Conservation (phyloP, 2,888 invertebrate species). For the Philopedon plagiatum region DNA sequence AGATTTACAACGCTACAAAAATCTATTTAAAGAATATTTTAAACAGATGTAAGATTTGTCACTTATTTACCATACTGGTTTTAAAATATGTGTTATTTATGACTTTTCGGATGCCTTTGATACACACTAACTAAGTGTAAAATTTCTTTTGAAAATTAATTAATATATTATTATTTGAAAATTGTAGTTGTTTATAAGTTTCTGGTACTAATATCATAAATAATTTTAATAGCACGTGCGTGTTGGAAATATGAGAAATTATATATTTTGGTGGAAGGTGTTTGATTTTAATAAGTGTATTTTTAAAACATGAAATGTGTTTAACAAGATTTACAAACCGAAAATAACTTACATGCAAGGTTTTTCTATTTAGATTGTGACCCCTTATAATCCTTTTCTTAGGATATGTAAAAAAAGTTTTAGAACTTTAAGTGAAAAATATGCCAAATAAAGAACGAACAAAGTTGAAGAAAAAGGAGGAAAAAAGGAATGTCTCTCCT, state of each 20-base stretch:
- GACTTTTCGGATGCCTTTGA: neutral
- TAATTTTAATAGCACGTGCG: constrained; percentile 15
- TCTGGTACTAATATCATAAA: constrained; percentile 20
- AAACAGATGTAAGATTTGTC: constrained; percentile 13
- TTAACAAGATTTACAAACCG: neutral
- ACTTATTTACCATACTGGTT: neutral
- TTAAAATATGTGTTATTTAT: neutral
- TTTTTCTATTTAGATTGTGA: no score
- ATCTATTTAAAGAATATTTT: constrained; percentile 2
- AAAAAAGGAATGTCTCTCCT: no score
- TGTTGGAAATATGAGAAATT: constrained; percentile 6
- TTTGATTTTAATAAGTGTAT: neutral
- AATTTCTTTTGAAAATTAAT: constrained; percentile 10
- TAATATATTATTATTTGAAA: constrained; percentile 8
- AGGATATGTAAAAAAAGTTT: no score
- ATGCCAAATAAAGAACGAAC: no score
- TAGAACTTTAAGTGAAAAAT: no score
- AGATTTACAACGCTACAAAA: neutral
- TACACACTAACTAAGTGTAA: neutral
- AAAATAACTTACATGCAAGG: no score
- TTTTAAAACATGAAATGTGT: neutral
- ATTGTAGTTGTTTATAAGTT: constrained; percentile 21
- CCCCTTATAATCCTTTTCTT: no score
- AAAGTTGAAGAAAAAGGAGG: no score
- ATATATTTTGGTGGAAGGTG: neutral